Conservation (phyloP, 1,140 invertebrate genomes). For the Muscidifurax raptorellus region DNA sequence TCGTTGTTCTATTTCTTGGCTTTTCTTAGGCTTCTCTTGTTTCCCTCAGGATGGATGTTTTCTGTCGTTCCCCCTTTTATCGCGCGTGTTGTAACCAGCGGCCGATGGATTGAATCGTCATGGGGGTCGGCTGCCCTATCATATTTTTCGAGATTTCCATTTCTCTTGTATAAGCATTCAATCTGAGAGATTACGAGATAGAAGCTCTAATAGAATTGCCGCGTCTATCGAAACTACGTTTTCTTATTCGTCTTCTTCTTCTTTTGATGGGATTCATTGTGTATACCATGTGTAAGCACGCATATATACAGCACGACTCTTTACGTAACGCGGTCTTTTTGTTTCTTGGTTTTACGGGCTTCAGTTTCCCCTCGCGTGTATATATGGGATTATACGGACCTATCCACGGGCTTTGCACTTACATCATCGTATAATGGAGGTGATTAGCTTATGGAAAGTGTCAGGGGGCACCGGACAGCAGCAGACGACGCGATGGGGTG, state of each 20-base stretch:
- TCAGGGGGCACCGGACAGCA: neutral
- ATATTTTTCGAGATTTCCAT: neutral
- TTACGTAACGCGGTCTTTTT: neutral
- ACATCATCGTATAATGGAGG: neutral
- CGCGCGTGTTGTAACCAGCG: neutral
- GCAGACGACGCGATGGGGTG: neutral
- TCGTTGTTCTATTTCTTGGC: neutral
- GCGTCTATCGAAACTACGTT: neutral
- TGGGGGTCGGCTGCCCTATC: neutral
- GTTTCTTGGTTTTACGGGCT: neutral
- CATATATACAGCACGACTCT: no score
- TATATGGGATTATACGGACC: neutral
- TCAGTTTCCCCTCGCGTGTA: neutral
- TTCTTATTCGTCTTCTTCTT: neutral
- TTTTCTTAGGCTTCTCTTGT: neutral
- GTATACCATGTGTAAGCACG: no score
- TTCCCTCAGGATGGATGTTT: neutral
- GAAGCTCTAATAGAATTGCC: neutral
- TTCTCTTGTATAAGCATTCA: neutral
- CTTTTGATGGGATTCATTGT: no score
- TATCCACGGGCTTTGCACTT: neutral
- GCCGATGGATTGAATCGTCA: neutral
- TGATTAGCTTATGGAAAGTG: neutral
- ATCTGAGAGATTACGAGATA: neutral
- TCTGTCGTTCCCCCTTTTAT: neutral